These are phyloP conservation scores for Scaptodrosophila latifasciaeformis DNA, from an alignment of 2,888 invertebrate genomes.

Conservation along the genomic window DNA sequence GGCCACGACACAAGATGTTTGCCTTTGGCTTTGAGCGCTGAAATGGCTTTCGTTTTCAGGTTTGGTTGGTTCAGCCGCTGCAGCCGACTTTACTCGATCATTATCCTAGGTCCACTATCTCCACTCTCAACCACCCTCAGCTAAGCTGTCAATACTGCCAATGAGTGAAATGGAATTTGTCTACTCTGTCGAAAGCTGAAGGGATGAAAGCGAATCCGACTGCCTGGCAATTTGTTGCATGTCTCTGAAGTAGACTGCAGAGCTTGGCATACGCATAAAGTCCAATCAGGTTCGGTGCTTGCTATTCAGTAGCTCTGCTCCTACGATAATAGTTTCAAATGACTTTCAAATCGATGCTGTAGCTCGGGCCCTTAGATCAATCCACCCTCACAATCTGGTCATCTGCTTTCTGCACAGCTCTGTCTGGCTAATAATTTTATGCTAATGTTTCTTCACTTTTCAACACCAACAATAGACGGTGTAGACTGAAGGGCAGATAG, in stretches of 20 bases:
- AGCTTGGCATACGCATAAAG: not conserved
- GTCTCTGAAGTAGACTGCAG: not conserved
- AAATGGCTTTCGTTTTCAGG: constrained; percentile 14
- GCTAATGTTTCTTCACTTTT: constrained; percentile 8
- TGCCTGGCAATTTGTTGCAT: constrained; percentile 46
- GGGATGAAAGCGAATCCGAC: constrained; percentile 20
- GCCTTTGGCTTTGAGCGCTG: constrained; percentile 3
- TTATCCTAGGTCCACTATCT: constrained; percentile 21
- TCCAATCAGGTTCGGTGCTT: not conserved
- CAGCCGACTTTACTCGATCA: constrained; percentile 35
- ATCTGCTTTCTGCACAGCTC: not conserved
- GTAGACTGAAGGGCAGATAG: too few species aligned
- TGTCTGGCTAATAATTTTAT: constrained; percentile 5
- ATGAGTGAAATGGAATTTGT: constrained; percentile 62
- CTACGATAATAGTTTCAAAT: constrained; percentile 46
- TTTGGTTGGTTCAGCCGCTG: too few species aligned
- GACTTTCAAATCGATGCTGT: constrained; percentile 30
- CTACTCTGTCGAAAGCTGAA: constrained; percentile 52
- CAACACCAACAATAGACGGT: not conserved
- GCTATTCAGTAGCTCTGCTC: constrained; percentile 21
- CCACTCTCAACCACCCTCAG: not conserved
- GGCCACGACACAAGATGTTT: too few species aligned
- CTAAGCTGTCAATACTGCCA: constrained; percentile 53
- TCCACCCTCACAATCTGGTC: too few species aligned
- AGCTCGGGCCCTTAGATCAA: not conserved